These are phyloP conservation scores for Tuberolachnus salignus DNA, from an alignment of 2,888 invertebrate species.

Conservation along the genomic window DNA sequence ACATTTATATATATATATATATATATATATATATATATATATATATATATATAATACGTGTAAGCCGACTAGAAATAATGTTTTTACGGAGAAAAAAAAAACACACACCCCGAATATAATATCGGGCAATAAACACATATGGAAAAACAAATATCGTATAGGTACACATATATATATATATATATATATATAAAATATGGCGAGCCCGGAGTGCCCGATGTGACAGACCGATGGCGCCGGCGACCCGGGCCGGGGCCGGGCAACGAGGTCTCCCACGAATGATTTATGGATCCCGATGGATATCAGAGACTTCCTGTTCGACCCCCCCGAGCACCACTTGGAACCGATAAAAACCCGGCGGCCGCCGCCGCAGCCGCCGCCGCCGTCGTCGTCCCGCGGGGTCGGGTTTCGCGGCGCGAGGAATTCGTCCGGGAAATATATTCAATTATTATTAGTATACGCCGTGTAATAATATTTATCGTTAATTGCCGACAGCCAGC, in stretches of 20 bases:
- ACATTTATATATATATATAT: too few species aligned
- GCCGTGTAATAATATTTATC: neutral
- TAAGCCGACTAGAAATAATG: neutral
- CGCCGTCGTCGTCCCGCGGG: slow-evolving; percentile 1
- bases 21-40: too few species aligned
- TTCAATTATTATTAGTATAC: too few species aligned
- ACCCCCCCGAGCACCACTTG: slow-evolving; percentile 20
- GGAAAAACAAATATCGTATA: slow-evolving; percentile 5
- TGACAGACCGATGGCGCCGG: slow-evolving; percentile 55
- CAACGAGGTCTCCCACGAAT: slow-evolving; percentile 48
- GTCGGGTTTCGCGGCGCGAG: slow-evolving; percentile 44
- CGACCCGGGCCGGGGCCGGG: slow-evolving; percentile 15
- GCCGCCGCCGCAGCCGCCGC: neutral
- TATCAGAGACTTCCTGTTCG: slow-evolving; percentile 56
- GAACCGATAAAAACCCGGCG: slow-evolving; percentile 51
- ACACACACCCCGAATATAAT: slow-evolving; percentile 20
- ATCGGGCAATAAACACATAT: slow-evolving; percentile 41
- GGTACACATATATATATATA: too few species aligned
- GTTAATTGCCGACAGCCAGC: slow-evolving; percentile 5
- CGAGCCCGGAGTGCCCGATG: neutral
- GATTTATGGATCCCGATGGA: slow-evolving; percentile 55
- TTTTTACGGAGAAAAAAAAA: slow-evolving; percentile 8
- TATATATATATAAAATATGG: slow-evolving; percentile 6
- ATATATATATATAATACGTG: too few species aligned
- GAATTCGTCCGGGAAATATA: slow-evolving; percentile 33